phyloP scores from a whole-genome alignment of 2,797 vertebrate species.

The Pangasius mekongensis region DNA sequence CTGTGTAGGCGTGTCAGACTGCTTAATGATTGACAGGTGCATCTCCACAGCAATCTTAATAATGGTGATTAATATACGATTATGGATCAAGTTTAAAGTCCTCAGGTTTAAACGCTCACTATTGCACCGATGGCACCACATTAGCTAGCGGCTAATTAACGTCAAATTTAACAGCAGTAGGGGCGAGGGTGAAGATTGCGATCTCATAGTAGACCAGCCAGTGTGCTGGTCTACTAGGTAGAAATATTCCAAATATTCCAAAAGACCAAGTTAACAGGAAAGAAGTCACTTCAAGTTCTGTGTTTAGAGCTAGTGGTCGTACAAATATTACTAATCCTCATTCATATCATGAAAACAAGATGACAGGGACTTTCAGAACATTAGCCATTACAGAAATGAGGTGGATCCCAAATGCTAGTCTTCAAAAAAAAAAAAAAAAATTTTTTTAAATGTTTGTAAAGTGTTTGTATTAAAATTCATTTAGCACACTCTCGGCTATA shows the following conservation, averaged over 20 bases:
- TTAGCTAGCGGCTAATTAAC: neutral
- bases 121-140: no score
- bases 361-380: neutral
- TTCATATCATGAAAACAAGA: neutral
- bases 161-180: neutral
- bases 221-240: neutral
- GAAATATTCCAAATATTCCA: neutral
- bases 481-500: neutral
- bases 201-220: neutral
- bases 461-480: neutral
- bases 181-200: neutral
- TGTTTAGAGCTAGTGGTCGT: neutral
- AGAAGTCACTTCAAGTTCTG: neutral
- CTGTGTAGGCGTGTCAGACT: neutral
- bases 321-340: neutral
- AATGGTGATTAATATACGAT: neutral
- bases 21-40: no score
- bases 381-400: neutral
- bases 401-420: neutral
- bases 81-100: neutral
- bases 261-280: neutral
- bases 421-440: neutral
- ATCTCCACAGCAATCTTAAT: neutral
- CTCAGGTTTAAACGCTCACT: neutral
- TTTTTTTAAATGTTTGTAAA: no score